Conservation (phyloP, 2,888 invertebrate genomes). For the Hecatera dysodea region DNA sequence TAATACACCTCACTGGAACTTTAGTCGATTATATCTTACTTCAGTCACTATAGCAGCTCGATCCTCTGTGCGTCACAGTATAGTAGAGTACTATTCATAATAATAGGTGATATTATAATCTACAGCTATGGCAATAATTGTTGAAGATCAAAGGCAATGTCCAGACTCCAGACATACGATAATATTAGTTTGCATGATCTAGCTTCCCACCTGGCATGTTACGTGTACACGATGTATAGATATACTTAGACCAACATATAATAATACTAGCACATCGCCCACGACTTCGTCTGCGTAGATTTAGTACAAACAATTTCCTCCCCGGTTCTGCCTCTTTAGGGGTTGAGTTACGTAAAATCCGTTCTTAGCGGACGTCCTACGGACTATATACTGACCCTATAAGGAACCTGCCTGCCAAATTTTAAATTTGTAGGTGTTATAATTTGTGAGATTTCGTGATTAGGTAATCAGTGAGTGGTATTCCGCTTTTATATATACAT, state of each 20-base stretch:
- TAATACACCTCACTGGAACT: not conserved
- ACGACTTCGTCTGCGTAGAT: too few species aligned
- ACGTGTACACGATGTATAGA: not conserved
- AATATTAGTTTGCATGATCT: not conserved
- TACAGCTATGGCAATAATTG: not conserved
- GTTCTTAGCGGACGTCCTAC: too few species aligned
- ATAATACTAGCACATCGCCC: not conserved
- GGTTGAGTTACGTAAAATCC: too few species aligned
- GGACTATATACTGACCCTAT: too few species aligned
- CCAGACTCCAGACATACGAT: not conserved
- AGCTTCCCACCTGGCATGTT: not conserved
- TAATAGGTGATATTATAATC: not conserved
- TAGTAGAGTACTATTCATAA: not conserved
- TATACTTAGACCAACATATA: not conserved
- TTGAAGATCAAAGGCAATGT: slow-evolving; percentile 18
- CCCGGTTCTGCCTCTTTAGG: too few species aligned
- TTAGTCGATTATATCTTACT: not conserved
- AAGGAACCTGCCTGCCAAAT: too few species aligned
- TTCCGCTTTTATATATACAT: too few species aligned
- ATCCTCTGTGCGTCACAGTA: not conserved
- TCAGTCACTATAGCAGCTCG: not conserved
- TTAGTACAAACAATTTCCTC: too few species aligned
- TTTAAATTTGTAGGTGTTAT: too few species aligned
- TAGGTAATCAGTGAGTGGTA: too few species aligned
- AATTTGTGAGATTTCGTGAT: too few species aligned